Evolutionary conservation across 2,797 vertebrate species (phyloP).

Genomic region (Aulostomus chinensis): DNA sequence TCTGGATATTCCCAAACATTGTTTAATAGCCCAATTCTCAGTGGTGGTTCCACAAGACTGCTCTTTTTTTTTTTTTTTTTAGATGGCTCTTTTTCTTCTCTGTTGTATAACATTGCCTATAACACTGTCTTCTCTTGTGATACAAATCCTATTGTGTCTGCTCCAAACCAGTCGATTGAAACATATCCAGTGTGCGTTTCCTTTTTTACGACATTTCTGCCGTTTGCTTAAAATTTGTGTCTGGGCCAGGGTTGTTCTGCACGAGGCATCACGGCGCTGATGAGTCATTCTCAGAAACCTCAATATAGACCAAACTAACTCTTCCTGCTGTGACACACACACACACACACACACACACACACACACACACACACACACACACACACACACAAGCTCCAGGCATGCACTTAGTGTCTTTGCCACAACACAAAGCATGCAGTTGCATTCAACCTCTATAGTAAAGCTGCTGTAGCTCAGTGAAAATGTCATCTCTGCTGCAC

Average conservation of each 20-base stretch:
- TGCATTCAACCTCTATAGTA: conserved; percentile 11
- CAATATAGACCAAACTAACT: conserved; percentile 59
- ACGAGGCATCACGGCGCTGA: conserved; percentile 51
- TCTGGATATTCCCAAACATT: too few relatives aligned
- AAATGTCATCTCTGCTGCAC: conserved; percentile 1
- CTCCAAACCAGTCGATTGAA: too few relatives aligned
- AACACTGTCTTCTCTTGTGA: too few relatives aligned
- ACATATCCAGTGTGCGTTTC: too few relatives aligned
- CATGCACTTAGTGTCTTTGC: conserved; percentile 1
- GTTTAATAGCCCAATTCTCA: too few relatives aligned
- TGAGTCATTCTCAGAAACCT: conserved; percentile 60
- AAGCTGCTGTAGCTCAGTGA: conserved; percentile 4
- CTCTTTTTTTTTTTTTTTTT: too few relatives aligned
- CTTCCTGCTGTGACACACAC: conserved; percentile 35
- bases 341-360: conserved; percentile 9
- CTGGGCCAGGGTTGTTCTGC: neutral
- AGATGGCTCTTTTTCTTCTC: too few relatives aligned
- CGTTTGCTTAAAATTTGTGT: too few relatives aligned
- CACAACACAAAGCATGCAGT: conserved; percentile 4
- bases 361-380: conserved; percentile 6
- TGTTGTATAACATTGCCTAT: too few relatives aligned
- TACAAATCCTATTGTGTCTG: too few relatives aligned
- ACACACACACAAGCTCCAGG: neutral
- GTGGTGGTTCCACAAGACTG: too few relatives aligned
- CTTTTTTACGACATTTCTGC: neutral